Base-by-base conservation (phyloP, 2,888 invertebrate genomes). In the Parelbella ahira region DNA sequence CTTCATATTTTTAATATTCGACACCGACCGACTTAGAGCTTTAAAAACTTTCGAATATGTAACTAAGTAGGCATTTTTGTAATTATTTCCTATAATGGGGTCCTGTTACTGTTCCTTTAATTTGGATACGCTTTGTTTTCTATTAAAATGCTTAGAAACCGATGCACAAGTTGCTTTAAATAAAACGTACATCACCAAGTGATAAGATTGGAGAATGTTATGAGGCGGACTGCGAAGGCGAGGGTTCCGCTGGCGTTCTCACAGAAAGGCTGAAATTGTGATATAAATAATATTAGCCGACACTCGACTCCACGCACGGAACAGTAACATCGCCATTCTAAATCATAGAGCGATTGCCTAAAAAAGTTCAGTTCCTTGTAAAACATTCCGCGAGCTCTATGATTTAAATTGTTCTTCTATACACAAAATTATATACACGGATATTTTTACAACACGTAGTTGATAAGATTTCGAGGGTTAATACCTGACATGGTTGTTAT, bases 61-160 rank as follows among this genome's bases (percentile, higher is more conserved):
- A n/a, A n/a, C n/a, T n/a, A n/a, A n/a, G n/a, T n/a, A n/a, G n/a
- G n/a, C n/a, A n/a, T n/a, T n/a, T n/a, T n/a, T 1, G 12, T 15
- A 11, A 11, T n/a, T 32, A 13, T 25, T 7, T 25, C 9, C 25
- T 32, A 25, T 30, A 38, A 23, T 32, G 23, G 38, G 47, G 39
- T 47, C 44, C 24, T 47, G 47, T 47, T 47, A 47, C 44, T 47
- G 36, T 47, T 47, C 44, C 37, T 24, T 24, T 20, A 8, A 18
- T 38, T 24, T 19, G 4, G 5, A 25, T 21, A 11, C 11, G 23
- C 3, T 33, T 12, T n/a, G n/a, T n/a, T n/a, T n/a, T n/a, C n/a
- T n/a, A n/a, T n/a, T n/a, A n/a, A n/a, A n/a, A n/a, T n/a, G n/a
- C n/a, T n/a, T n/a, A n/a, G n/a, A n/a, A n/a, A n/a, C n/a, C n/a